Conservation (phyloP, 2,113 vertebrate species). For the Nicator chloris region DNA sequence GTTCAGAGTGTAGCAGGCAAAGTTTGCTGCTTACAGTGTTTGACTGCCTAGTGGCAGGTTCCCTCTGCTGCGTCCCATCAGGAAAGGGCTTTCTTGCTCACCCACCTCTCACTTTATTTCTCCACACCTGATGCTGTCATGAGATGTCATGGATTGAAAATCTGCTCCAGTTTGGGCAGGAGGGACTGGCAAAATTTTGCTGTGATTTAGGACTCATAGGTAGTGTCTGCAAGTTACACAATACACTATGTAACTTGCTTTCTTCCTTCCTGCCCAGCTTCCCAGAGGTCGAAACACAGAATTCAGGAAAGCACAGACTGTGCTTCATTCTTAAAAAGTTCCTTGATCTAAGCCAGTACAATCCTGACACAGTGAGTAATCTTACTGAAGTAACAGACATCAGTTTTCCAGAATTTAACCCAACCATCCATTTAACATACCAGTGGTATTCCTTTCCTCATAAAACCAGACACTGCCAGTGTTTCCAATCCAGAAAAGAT, state of each 20-base stretch:
- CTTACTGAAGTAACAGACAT: neutral
- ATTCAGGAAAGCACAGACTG: neutral
- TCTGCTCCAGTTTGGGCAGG: neutral
- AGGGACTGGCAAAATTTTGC: neutral
- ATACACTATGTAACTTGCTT: neutral
- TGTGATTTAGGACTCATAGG: neutral
- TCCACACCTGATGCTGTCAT: neutral
- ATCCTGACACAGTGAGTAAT: neutral
- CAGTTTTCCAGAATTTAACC: neutral
- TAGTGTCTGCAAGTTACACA: neutral
- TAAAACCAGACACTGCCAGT: neutral
- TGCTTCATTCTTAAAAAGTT: neutral
- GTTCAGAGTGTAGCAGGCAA: neutral
- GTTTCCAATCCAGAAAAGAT: neutral
- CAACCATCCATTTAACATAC: neutral
- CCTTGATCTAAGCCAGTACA: neutral
- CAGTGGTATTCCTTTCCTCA: neutral
- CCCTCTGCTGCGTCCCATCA: neutral
- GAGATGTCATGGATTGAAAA: neutral
- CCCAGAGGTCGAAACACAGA: neutral
- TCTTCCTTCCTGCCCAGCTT: neutral
- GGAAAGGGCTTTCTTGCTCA: neutral
- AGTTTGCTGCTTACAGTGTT: neutral
- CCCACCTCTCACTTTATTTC: neutral
- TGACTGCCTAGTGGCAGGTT: neutral